Evolutionary conservation across 2,113 vertebrate genomes (phyloP).

Genomic region (Erythrocercus mccallii): DNA sequence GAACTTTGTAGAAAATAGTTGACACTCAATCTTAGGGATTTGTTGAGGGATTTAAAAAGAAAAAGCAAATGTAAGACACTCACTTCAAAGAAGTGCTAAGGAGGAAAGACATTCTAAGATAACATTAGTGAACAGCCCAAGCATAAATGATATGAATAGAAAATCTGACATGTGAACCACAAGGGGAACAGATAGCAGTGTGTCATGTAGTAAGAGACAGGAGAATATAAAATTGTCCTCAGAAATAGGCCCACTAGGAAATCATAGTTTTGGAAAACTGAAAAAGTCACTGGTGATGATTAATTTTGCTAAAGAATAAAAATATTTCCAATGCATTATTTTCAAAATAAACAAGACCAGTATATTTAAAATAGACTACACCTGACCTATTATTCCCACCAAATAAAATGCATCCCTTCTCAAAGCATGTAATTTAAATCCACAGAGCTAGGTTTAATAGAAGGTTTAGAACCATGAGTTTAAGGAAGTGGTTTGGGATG

Average conservation of each 20-base stretch:
- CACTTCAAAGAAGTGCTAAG: constrained; percentile 46
- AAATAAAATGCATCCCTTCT: background rate
- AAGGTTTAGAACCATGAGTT: background rate
- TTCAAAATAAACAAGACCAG: background rate
- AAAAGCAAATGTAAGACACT: background rate
- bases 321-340: background rate
- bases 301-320: background rate
- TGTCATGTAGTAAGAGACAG: background rate
- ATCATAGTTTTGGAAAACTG: background rate
- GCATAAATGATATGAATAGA: background rate
- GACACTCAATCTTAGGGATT: background rate
- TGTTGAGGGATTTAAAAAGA: background rate
- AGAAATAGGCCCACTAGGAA: background rate
- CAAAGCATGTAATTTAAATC: background rate
- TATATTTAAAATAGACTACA: background rate
- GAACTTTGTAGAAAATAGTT: background rate
- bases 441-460: background rate
- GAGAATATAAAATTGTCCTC: background rate
- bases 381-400: background rate
- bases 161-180: background rate
- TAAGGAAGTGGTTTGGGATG: background rate
- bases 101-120: background rate
- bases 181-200: background rate
- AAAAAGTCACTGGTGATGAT: background rate
- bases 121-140: background rate